Evolutionary conservation across 1,140 invertebrate species (phyloP).

Genomic region (Penaeus indicus): DNA sequence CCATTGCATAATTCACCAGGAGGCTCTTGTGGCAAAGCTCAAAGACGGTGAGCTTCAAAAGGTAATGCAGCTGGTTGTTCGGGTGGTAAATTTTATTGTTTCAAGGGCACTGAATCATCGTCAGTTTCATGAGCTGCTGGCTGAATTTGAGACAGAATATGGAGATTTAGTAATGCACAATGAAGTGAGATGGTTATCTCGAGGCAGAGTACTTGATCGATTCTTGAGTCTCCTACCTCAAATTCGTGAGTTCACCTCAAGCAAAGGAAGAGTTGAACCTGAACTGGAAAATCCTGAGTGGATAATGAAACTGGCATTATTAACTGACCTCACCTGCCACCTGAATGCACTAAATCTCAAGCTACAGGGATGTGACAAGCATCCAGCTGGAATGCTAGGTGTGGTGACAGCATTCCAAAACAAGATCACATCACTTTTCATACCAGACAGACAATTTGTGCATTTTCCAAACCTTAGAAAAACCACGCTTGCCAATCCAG

Average conservation of each 20-base stretch:
- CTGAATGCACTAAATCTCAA: slow-evolving; percentile 42
- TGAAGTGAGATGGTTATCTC: slow-evolving; percentile 44
- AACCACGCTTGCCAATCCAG: too few species aligned
- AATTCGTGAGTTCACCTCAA: slow-evolving; percentile 27
- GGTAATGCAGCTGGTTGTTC: not conserved
- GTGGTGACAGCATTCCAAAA: slow-evolving; percentile 29
- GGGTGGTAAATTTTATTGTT: slow-evolving; percentile 34
- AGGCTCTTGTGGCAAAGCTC: slow-evolving; percentile 31
- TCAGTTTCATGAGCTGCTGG: too few species aligned
- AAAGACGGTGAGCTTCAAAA: too few species aligned
- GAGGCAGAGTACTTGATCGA: slow-evolving; percentile 34
- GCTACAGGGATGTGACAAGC: slow-evolving; percentile 8
- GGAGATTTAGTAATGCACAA: slow-evolving; percentile 28
- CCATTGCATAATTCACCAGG: slow-evolving; percentile 33
- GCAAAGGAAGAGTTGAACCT: slow-evolving; percentile 38
- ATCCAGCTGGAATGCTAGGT: slow-evolving; percentile 29
- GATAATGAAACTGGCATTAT: slow-evolving; percentile 36
- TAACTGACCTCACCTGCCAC: slow-evolving; percentile 20
- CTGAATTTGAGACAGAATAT: slow-evolving; percentile 27
- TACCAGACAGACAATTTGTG: slow-evolving; percentile 32
- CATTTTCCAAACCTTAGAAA: too few species aligned
- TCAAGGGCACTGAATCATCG: slow-evolving; percentile 42
- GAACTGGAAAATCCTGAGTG: slow-evolving; percentile 41
- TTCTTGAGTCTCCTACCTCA: slow-evolving; percentile 39
- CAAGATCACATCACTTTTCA: slow-evolving; percentile 37